Conservation (phyloP, 1,140 invertebrate genomes). For the Propsilocerus akamusi region DNA sequence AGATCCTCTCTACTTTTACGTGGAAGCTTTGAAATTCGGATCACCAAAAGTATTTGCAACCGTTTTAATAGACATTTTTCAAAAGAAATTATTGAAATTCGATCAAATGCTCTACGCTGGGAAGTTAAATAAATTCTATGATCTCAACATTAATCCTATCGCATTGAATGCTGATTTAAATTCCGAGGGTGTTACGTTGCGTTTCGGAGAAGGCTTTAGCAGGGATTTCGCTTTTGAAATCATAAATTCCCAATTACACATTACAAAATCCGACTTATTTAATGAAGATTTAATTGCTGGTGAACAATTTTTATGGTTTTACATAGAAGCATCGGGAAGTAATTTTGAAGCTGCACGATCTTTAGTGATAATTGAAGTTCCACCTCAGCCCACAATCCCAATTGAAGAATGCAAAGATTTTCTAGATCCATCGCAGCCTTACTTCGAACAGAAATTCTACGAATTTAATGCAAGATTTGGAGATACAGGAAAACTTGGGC, state of each 20-base stretch:
- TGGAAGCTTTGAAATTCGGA: not conserved
- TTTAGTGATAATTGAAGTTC: not conserved
- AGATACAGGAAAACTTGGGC: not conserved
- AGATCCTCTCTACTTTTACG: not conserved
- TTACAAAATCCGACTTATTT: no score
- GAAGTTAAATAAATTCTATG: not conserved
- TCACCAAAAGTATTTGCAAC: not conserved
- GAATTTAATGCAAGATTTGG: not conserved
- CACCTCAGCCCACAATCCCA: not conserved
- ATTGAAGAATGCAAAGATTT: not conserved
- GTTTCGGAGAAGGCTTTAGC: no score
- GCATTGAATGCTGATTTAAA: not conserved
- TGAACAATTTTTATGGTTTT: not conserved
- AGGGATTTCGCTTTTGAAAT: no score
- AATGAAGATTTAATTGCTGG: no score
- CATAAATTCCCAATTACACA: no score
- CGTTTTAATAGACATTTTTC: not conserved
- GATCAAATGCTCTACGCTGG: not conserved
- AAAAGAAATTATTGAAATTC: not conserved
- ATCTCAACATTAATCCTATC: not conserved
- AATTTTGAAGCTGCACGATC: not conserved
- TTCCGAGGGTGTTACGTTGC: no score
- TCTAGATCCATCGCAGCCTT: not conserved
- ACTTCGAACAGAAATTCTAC: not conserved
- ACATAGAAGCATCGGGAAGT: not conserved